Evolutionary conservation across 2,797 vertebrate genomes (phyloP).

Genomic region (Danio kyathit): DNA sequence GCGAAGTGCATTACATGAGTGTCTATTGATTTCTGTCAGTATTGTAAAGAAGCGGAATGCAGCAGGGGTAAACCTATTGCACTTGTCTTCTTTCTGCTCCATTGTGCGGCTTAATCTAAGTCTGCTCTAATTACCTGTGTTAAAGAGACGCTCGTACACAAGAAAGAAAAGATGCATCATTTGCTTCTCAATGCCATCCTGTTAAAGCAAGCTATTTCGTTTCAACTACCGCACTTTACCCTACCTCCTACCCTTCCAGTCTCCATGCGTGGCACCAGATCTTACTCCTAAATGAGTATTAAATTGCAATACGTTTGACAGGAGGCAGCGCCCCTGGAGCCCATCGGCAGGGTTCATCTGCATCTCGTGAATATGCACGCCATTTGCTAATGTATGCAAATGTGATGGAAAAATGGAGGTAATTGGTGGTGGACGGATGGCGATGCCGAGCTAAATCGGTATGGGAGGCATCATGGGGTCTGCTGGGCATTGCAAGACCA

Average conservation of each 20-base stretch:
- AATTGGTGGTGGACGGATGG: slow-evolving; percentile 41
- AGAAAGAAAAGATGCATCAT: slow-evolving; percentile 35
- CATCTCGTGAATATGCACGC: slow-evolving; percentile 24
- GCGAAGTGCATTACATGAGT: slow-evolving; percentile 75
- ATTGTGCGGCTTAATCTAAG: slow-evolving; percentile 64
- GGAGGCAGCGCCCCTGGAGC: slow-evolving; percentile 46
- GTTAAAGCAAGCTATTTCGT: slow-evolving; percentile 35
- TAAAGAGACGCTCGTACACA: slow-evolving; percentile 64
- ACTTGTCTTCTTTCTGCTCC: slow-evolving; percentile 65
- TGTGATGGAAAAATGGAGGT: slow-evolving; percentile 45
- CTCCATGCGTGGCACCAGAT: slow-evolving; percentile 15
- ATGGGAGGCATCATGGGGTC: slow-evolving; percentile 27
- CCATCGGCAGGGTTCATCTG: slow-evolving; percentile 42
- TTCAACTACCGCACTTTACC: slow-evolving; percentile 1
- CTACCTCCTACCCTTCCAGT: slow-evolving; percentile 33
- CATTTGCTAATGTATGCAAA: slow-evolving; percentile 54
- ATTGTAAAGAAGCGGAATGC: slow-evolving; percentile 66
- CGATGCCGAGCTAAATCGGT: not conserved
- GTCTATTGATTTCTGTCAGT: slow-evolving; percentile 76
- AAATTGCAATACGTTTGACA: slow-evolving; percentile 36
- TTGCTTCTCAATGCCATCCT: slow-evolving; percentile 20
- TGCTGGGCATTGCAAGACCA: slow-evolving; percentile 20
- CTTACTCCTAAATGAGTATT: slow-evolving; percentile 43
- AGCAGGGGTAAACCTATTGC: slow-evolving; percentile 72
- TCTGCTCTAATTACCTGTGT: slow-evolving; percentile 68